These are phyloP conservation scores for Muraenolepis orangiensis DNA, from an alignment of 2,797 vertebrate species.

Conservation along the genomic window DNA sequence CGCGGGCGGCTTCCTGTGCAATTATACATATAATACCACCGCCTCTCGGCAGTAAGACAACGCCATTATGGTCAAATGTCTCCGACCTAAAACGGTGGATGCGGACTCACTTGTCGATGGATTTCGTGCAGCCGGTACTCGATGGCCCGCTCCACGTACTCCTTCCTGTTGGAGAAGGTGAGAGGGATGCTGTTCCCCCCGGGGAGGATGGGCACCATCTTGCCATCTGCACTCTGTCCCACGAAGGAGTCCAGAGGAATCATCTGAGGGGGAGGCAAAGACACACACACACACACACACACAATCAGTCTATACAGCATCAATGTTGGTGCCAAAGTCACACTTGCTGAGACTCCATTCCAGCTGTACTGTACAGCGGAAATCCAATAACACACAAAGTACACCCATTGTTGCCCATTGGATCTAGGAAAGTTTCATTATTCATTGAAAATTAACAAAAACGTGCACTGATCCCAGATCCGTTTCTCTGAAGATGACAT, in stretches of 20 bases:
- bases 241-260: conserved; percentile 81
- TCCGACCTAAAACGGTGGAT: background rate
- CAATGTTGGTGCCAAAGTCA: background rate
- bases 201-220: conserved; percentile 78
- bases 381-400: background rate
- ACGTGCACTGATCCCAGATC: background rate
- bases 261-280: conserved; percentile 62
- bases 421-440: background rate
- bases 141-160: conserved; percentile 77
- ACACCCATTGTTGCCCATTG: background rate
- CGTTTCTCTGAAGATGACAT: background rate
- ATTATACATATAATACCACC: too few relatives aligned
- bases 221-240: conserved; percentile 77
- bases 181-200: conserved; percentile 79
- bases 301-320: background rate
- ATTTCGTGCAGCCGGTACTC: conserved; percentile 79
- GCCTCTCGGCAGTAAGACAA: background rate
- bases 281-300: too few relatives aligned
- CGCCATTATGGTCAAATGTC: background rate
- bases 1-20: background rate
- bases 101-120: conserved; percentile 69
- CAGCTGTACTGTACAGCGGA: background rate
- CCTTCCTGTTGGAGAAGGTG: conserved; percentile 77
- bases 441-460: background rate
- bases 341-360: background rate